phyloP scores from a whole-genome alignment of 2,888 invertebrate genomes.

The Mactromeris polynyma region DNA sequence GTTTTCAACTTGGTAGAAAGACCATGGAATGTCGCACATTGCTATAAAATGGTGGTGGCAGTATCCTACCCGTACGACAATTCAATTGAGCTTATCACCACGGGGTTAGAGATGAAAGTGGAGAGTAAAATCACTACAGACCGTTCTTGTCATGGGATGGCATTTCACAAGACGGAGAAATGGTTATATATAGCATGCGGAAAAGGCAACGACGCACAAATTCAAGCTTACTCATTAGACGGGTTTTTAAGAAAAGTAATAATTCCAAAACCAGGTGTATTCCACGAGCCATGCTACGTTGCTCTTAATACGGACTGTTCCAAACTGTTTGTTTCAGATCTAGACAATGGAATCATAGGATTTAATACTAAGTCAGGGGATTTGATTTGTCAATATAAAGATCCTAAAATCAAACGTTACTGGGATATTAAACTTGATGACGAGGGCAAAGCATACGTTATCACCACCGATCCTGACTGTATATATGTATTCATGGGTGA shows the following conservation, averaged over 20 bases:
- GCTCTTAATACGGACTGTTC: slow-evolving; percentile 46
- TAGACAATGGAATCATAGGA: slow-evolving; percentile 61
- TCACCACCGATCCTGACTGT: slow-evolving; percentile 64
- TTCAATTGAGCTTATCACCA: slow-evolving; percentile 49
- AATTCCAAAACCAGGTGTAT: slow-evolving; percentile 53
- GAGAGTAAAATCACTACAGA: slow-evolving; percentile 57
- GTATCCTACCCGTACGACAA: slow-evolving; percentile 58
- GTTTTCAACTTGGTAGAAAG: slow-evolving; percentile 45
- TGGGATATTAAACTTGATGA: slow-evolving; percentile 55
- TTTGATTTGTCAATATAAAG: slow-evolving; percentile 57
- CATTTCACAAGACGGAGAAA: slow-evolving; percentile 51
- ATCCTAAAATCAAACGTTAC: slow-evolving; percentile 61
- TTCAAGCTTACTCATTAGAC: slow-evolving; percentile 59
- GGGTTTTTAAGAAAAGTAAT: slow-evolving; percentile 61
- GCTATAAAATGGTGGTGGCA: slow-evolving; percentile 53
- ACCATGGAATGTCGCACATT: slow-evolving; percentile 61
- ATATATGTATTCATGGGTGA: slow-evolving; percentile 56
- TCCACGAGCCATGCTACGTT: slow-evolving; percentile 58
- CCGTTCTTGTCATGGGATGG: slow-evolving; percentile 57
- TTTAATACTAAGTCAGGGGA: slow-evolving; percentile 61
- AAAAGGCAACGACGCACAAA: slow-evolving; percentile 43
- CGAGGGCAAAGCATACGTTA: slow-evolving; percentile 45
- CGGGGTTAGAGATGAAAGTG: slow-evolving; percentile 50
- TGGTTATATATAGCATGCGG: slow-evolving; percentile 62
- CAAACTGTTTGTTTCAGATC: slow-evolving; percentile 56